Base-by-base conservation (phyloP, 2,888 invertebrate species). In the Cyaniris semiargus region DNA sequence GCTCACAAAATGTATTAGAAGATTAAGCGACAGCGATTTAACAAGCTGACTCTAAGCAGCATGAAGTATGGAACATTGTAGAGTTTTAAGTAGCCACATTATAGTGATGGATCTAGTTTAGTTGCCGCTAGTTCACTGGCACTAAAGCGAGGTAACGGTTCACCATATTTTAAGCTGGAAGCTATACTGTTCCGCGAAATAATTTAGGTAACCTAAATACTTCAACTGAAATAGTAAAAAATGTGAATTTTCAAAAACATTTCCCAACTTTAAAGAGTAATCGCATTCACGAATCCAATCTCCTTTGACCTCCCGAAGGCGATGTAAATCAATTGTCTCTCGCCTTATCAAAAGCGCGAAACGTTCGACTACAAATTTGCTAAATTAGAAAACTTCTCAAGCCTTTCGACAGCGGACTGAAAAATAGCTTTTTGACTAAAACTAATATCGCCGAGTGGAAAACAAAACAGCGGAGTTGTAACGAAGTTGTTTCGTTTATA, bases 361-460 rank as follows among this genome's bases (percentile, higher is more conserved):
- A 85, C 87, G 87, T 87, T 66, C 84, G 88, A 87, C 86, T 88
- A 86, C 87, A 87, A 92, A 93, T 92, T 91, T 90, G 88, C 87
- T 88, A 92, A 93, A 93, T 93, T 92, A 92, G 91, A 92, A 93
- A 93, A 93, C 88, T 94, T 93, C 88, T 85, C 88, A 89, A 90
- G 90, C 89, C 88, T 91, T 91, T 90, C 89, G 87, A 87, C 90
- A 87, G 83, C 87, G 87, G 85, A 85, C 88, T 92, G 91, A 93
- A 93, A 93, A 93, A 93, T 93, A 90, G 91, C 92, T 90, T 91
- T 92, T 90, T 89, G 91, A 87, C 92, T 89, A 90, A 92, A 94
- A 93, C 94, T 93, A 94, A 94, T 94, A 94, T 92, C 90, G 89
- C 89, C 86, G 86, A 83, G 86, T 86, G 86, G 88, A 90, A 31